Evolutionary conservation across 35 echinoderm and acorn worm species (phyloP).

Genomic region (Hemicentrotus pulcherrimus): DNA sequence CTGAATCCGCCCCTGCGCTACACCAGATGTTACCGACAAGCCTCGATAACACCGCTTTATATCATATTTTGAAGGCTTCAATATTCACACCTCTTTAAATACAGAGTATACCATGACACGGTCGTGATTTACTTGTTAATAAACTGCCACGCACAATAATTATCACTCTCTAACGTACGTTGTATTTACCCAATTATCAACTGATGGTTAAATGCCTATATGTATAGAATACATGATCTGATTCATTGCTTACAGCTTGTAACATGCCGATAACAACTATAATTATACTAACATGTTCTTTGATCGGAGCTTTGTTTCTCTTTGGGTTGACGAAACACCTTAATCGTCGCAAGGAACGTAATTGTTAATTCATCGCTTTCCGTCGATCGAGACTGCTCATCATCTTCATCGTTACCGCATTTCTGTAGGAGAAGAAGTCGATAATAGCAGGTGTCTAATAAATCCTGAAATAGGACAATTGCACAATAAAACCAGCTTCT

Average conservation of each 20-base stretch:
- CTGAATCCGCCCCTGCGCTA: too few species aligned
- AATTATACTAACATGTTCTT: not conserved
- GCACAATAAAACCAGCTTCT: not conserved
- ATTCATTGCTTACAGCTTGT: not conserved
- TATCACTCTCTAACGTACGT: too few species aligned
- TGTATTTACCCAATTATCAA: too few species aligned
- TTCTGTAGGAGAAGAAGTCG: too few species aligned
- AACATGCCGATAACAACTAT: not conserved
- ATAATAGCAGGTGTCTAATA: not conserved
- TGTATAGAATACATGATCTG: not conserved
- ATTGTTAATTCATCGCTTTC: not conserved
- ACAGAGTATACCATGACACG: not conserved
- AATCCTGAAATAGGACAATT: not conserved
- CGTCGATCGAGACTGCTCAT: not conserved
- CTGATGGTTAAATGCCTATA: too few species aligned
- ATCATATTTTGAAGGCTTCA: not conserved
- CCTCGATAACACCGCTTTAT: too few species aligned
- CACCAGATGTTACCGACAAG: too few species aligned
- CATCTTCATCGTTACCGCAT: not conserved
- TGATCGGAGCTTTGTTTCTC: not conserved
- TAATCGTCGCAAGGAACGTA: not conserved
- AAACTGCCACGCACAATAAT: not conserved
- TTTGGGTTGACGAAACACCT: not conserved
- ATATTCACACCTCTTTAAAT: not conserved
- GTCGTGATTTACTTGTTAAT: not conserved